Evolutionary conservation across 2,888 invertebrate genomes (phyloP).

Genomic region (Pristionchus entomophagus): DNA sequence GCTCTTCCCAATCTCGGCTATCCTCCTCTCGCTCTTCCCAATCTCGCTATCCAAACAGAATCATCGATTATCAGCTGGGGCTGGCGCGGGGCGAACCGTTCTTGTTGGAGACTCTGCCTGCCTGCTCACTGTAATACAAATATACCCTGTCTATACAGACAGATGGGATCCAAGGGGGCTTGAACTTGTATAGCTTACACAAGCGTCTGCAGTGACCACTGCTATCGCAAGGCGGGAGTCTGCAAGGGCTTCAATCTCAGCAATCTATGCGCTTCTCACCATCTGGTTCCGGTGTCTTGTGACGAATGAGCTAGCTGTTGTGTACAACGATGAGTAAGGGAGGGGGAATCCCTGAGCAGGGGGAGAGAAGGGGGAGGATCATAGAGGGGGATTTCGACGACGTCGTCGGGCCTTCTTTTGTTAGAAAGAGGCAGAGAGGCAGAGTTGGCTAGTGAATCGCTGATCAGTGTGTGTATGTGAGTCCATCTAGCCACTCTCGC

Average conservation of each 20-base stretch:
- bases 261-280: background rate
- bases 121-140: slow-evolving; percentile 23
- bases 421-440: background rate
- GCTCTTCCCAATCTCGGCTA: background rate
- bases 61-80: slow-evolving; percentile 43
- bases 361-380: too few relatives aligned
- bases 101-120: background rate
- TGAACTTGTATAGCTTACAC: background rate
- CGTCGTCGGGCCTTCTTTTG: slow-evolving; percentile 15
- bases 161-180: background rate
- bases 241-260: background rate
- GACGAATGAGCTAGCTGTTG: slow-evolving; percentile 11
- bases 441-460: background rate
- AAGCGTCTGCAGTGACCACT: background rate
- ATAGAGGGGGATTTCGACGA: background rate
- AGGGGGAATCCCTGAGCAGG: background rate
- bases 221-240: too few relatives aligned
- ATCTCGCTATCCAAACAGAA: slow-evolving; percentile 41
- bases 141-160: background rate
- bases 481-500: slow-evolving; percentile 1
- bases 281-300: slow-evolving; percentile 23
- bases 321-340: slow-evolving; percentile 12
- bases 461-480: background rate
- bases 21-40: slow-evolving; percentile 7
- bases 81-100: slow-evolving; percentile 2